Conservation (phyloP, 2,797 vertebrate genomes). For the Pangasius djambal region DNA sequence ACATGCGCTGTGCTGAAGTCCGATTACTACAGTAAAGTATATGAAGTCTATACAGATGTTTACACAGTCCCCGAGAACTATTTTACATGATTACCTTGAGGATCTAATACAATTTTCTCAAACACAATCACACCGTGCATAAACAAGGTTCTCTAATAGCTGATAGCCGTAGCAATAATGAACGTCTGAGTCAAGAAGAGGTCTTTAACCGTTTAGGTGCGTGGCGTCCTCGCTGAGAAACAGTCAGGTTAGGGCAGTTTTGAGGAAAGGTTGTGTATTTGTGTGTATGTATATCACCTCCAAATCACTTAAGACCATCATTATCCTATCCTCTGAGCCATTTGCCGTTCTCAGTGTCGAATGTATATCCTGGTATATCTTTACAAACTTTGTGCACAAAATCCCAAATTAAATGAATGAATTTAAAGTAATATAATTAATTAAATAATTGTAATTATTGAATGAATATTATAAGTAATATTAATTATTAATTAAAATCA, state of each 20-base stretch:
- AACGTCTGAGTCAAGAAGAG: background rate
- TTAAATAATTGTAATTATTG: too few species aligned
- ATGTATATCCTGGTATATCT: too few species aligned
- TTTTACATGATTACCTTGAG: background rate
- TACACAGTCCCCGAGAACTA: background rate
- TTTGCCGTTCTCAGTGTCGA: too few species aligned
- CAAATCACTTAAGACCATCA: background rate
- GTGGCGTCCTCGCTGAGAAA: background rate
- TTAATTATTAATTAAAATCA: too few species aligned
- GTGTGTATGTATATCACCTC: background rate
- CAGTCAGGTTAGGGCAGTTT: background rate
- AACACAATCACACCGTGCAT: background rate
- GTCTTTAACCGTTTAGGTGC: background rate
- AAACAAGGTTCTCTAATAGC: too few species aligned
- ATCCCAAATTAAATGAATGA: background rate
- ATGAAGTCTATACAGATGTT: background rate
- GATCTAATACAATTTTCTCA: background rate
- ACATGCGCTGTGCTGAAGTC: too few species aligned
- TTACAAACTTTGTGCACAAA: too few species aligned
- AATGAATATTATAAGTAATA: too few species aligned
- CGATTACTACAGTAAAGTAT: background rate
- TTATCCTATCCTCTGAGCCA: background rate
- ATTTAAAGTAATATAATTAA: too few species aligned
- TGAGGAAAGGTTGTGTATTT: background rate
- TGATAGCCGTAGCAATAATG: too few species aligned